Conservation (phyloP, 2,888 invertebrate species). For the Apamea sordens region DNA sequence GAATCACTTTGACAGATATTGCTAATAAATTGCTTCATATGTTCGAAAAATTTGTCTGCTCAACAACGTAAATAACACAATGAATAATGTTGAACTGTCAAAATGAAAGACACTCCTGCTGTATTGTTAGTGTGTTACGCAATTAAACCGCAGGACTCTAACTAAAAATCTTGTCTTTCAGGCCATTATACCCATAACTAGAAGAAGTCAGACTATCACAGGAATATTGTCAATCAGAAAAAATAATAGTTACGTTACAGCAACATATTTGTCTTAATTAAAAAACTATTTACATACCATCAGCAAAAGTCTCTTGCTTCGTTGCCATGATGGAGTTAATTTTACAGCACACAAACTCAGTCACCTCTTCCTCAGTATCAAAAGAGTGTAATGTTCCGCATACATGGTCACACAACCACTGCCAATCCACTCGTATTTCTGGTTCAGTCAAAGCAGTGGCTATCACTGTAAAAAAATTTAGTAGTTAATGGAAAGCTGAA, state of each 20-base stretch:
- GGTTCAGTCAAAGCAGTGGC: slow-evolving; percentile 96
- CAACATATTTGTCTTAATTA: neutral
- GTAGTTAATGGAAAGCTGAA: neutral
- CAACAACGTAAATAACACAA: too few species aligned
- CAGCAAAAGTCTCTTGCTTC: slow-evolving; percentile 91
- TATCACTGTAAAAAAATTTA: slow-evolving; percentile 91
- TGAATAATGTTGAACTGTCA: too few species aligned
- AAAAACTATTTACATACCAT: slow-evolving; percentile 79
- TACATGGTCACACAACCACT: slow-evolving; percentile 97
- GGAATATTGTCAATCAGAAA: neutral
- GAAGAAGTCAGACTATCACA: neutral
- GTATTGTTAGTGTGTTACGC: too few species aligned
- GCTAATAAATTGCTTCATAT: too few species aligned
- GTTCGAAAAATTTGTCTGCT: too few species aligned
- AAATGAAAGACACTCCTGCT: too few species aligned
- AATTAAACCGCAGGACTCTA: neutral
- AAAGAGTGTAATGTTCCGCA: slow-evolving; percentile 96
- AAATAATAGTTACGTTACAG: neutral
- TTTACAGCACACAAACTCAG: slow-evolving; percentile 98
- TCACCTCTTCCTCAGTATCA: slow-evolving; percentile 98
- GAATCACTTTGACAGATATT: too few species aligned
- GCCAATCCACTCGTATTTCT: slow-evolving; percentile 98
- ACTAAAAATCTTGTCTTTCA: neutral
- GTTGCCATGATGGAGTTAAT: slow-evolving; percentile 98
- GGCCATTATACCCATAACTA: neutral